These are phyloP conservation scores for Hemicentrotus pulcherrimus DNA, from an alignment of 35 echinoderm and acorn worm genomes.

Conservation along the genomic window DNA sequence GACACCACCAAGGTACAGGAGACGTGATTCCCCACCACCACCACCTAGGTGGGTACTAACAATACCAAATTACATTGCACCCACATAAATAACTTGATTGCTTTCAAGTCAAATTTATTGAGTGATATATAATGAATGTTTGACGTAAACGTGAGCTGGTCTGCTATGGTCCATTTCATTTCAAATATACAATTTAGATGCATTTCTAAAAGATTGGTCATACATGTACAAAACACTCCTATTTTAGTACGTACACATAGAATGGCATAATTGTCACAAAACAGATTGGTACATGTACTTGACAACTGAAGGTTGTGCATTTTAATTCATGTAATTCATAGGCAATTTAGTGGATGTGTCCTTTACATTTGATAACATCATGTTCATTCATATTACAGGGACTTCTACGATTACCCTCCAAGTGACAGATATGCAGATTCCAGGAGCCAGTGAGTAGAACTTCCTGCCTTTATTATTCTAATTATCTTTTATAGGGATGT, in stretches of 20 bases:
- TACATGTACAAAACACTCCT: too few species aligned
- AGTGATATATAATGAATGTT: too few species aligned
- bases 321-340: neutral
- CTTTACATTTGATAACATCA: neutral
- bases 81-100: neutral
- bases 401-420: constrained; percentile 25
- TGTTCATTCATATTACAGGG: constrained; percentile 6
- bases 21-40: neutral
- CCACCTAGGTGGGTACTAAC: constrained; percentile 24
- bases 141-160: too few species aligned
- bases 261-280: too few species aligned
- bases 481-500: neutral
- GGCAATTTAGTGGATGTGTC: neutral
- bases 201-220: too few species aligned
- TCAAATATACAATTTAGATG: too few species aligned
- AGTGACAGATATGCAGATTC: neutral
- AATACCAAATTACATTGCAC: neutral
- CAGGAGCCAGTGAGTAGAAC: constrained; percentile 17
- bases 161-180: too few species aligned
- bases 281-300: too few species aligned
- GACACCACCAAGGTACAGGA: constrained; percentile 41
- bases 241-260: too few species aligned
- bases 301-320: too few species aligned
- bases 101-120: too few species aligned
- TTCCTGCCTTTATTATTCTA: neutral